phyloP scores from a whole-genome alignment of 2,888 invertebrate species.

The Cantharis rufa region DNA sequence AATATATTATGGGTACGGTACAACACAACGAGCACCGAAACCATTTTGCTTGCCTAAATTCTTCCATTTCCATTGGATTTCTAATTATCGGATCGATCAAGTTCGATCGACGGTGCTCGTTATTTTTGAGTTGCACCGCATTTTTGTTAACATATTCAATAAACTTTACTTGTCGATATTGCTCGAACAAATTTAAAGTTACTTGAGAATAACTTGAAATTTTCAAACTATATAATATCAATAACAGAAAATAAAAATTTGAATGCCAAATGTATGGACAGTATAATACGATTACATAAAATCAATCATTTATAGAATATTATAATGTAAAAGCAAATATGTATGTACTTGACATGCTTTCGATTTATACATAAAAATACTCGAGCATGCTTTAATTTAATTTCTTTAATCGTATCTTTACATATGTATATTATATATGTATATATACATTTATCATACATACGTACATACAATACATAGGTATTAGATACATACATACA shows the following conservation, averaged over 20 bases:
- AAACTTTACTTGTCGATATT: too few relatives aligned
- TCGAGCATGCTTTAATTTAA: not conserved
- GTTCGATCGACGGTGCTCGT: not conserved
- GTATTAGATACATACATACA: not conserved
- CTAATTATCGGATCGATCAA: not conserved
- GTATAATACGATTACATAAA: not conserved
- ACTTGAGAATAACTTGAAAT: not conserved
- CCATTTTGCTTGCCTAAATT: not conserved
- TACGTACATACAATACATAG: not conserved
- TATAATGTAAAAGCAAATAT: not conserved
- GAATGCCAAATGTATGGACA: not conserved
- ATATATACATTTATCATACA: not conserved
- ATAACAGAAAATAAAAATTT: too few relatives aligned
- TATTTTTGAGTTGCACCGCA: not conserved
- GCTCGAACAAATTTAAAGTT: not conserved
- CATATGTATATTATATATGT: not conserved
- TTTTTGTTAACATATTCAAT: not conserved
- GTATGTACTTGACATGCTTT: not conserved
- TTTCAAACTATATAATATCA: not conserved
- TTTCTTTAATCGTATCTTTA: not conserved
- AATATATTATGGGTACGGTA: too few relatives aligned
- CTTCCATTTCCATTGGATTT: not conserved
- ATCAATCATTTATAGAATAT: not conserved
- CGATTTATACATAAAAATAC: not conserved
- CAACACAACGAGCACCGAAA: not conserved